phyloP scores from a whole-genome alignment of 2,797 vertebrate genomes.

The Monodelphis domestica region DNA sequence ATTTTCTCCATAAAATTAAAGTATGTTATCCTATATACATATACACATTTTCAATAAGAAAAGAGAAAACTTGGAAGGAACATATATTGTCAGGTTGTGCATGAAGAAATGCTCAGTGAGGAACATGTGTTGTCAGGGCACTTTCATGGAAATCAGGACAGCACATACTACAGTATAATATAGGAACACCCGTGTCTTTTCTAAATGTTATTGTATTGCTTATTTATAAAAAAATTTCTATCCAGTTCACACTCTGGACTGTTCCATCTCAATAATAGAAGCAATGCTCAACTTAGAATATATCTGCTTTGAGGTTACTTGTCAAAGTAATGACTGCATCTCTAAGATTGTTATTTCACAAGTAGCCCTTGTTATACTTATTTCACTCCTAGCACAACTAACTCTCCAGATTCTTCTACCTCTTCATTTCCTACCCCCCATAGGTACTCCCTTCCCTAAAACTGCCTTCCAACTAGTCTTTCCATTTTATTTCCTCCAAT shows the following conservation, averaged over 20 bases:
- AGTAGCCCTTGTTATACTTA: neutral
- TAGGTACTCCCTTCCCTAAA: no score
- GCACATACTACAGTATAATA: neutral
- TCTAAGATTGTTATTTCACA: neutral
- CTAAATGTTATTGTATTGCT: no score
- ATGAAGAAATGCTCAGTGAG: neutral
- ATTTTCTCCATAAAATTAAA: no score
- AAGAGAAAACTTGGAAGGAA: no score
- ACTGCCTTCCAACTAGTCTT: no score
- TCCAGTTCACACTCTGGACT: neutral
- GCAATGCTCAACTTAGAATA: accelerated
- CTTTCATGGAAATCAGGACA: neutral
- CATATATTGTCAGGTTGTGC: neutral
- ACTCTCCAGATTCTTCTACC: neutral
- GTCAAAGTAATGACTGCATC: neutral
- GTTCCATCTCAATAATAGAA: neutral
- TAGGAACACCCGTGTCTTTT: no score
- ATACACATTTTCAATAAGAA: no score
- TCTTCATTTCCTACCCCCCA: neutral
- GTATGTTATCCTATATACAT: no score
- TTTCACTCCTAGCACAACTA: neutral
- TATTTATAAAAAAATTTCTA: no score
- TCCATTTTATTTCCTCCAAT: no score
- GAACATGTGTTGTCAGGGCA: neutral
- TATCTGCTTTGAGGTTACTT: neutral